A percentile compares a stretch with the other conserved stretches of the same genome.
Conservation (phyloP, 1,140 invertebrate genomes). For the Planococcus citri region DNA sequence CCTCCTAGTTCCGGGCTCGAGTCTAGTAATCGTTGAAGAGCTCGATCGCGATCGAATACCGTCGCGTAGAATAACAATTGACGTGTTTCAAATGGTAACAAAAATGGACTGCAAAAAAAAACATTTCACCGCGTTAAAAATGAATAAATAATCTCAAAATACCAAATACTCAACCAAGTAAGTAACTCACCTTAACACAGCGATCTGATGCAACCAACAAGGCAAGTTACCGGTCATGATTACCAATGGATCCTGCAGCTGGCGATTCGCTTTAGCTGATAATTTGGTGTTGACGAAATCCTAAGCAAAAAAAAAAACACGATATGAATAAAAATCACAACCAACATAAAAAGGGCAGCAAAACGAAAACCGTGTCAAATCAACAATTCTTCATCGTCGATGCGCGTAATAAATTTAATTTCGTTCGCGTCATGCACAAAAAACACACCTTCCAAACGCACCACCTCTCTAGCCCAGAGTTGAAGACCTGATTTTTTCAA, state of each 20-base stretch:
- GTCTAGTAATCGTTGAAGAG: slow-evolving; percentile 82
- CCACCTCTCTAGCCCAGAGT: too few species aligned
- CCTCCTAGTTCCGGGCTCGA: slow-evolving; percentile 64
- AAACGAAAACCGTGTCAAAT: not conserved
- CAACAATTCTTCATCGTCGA: not conserved
- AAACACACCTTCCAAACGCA: too few species aligned
- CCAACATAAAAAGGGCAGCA: not conserved
- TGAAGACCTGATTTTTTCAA: too few species aligned
- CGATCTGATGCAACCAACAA: slow-evolving; percentile 87
- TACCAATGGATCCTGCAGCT: slow-evolving; percentile 91
- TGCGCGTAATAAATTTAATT: too few species aligned
- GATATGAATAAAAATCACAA: not conserved
- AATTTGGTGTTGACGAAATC: slow-evolving; percentile 69
- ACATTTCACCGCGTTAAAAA: too few species aligned
- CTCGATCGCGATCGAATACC: slow-evolving; percentile 89
- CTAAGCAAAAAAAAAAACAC: slow-evolving; percentile 25
- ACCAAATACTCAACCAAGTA: slow-evolving; percentile 5
- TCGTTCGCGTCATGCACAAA: too few species aligned
- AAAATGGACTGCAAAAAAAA: slow-evolving; percentile 58
- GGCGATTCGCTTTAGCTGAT: slow-evolving; percentile 89
- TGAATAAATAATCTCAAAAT: not conserved
- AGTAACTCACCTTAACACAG: slow-evolving; percentile 34
- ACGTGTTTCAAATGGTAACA: slow-evolving; percentile 92
- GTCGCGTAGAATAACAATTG: slow-evolving; percentile 92
- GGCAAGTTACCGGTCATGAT: slow-evolving; percentile 97